phyloP scores from a whole-genome alignment of 1,140 invertebrate genomes.

The Papilio machaon region DNA sequence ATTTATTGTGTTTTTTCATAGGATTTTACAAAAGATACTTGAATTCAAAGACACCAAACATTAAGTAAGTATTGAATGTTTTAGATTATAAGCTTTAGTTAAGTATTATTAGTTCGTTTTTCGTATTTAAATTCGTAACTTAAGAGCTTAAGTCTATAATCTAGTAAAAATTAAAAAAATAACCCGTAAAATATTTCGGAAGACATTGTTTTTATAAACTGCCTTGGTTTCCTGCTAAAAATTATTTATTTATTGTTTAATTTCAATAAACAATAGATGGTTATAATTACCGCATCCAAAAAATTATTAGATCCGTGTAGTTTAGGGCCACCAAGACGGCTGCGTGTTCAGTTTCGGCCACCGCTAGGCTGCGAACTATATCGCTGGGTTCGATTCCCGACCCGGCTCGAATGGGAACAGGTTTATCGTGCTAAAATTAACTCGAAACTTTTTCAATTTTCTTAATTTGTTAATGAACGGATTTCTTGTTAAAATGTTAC shows the following conservation, averaged over 20 bases:
- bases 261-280: not conserved
- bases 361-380: conserved; percentile 66
- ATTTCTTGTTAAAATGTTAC: not conserved
- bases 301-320: conserved; percentile 40
- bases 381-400: conserved; percentile 66
- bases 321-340: conserved; percentile 65
- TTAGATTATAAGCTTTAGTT: too few relatives aligned
- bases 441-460: conserved; percentile 1
- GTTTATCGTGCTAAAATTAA: conserved; percentile 50
- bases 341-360: conserved; percentile 70
- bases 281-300: conserved; percentile 50
- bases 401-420: conserved; percentile 68
- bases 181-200: too few relatives aligned
- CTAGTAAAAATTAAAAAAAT: not conserved
- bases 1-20: not conserved
- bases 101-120: too few relatives aligned
- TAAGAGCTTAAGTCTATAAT: not conserved
- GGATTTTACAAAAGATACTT: not conserved
- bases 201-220: too few relatives aligned
- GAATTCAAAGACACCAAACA: not conserved
- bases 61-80: too few relatives aligned
- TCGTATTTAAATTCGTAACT: too few relatives aligned
- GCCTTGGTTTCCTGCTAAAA: too few relatives aligned
- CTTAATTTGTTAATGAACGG: conserved; percentile 18
- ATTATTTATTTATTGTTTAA: too few relatives aligned